Evolutionary conservation across 2,888 invertebrate genomes (phyloP).

Genomic region (Apantesis nais): DNA sequence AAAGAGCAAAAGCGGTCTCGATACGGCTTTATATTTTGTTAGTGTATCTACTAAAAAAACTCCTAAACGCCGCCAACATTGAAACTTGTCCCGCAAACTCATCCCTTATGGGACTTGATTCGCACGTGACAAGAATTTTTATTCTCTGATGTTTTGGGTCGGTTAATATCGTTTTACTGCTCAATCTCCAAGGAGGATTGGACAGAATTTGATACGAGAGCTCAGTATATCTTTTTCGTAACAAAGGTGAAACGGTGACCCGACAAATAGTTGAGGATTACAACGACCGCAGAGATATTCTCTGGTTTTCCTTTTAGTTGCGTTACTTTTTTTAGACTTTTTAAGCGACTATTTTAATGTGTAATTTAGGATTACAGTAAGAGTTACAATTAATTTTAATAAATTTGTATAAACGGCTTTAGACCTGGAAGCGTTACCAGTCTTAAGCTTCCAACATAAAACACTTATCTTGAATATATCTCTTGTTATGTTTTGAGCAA

Average conservation of each 20-base stretch:
- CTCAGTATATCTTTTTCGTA: constrained; percentile 48
- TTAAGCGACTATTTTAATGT: background rate
- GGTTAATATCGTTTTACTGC: constrained; percentile 65
- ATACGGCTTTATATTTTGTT: constrained; percentile 60
- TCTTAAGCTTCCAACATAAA: background rate
- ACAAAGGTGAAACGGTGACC: constrained; percentile 36
- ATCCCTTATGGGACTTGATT: constrained; percentile 71
- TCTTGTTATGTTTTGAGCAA: background rate
- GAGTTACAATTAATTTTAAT: background rate
- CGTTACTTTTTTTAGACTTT: background rate
- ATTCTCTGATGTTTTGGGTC: constrained; percentile 62
- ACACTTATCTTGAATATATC: background rate
- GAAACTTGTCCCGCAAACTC: constrained; percentile 69
- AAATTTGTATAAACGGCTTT: too few species aligned
- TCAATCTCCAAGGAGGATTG: constrained; percentile 63
- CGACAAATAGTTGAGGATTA: constrained; percentile 21
- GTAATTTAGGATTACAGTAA: background rate
- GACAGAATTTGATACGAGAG: constrained; percentile 61
- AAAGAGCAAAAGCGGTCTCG: constrained; percentile 66
- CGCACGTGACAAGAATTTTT: constrained; percentile 71
- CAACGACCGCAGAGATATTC: background rate
- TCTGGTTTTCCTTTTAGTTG: constrained; percentile 6
- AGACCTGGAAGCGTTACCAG: background rate
- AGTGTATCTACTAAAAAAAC: constrained; percentile 56
- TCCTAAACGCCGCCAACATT: constrained; percentile 63